A percentile compares a stretch with the other conserved stretches of the same genome.
phyloP scores from a whole-genome alignment of 2,113 vertebrate species.

The Pontoporia blainvillei region DNA sequence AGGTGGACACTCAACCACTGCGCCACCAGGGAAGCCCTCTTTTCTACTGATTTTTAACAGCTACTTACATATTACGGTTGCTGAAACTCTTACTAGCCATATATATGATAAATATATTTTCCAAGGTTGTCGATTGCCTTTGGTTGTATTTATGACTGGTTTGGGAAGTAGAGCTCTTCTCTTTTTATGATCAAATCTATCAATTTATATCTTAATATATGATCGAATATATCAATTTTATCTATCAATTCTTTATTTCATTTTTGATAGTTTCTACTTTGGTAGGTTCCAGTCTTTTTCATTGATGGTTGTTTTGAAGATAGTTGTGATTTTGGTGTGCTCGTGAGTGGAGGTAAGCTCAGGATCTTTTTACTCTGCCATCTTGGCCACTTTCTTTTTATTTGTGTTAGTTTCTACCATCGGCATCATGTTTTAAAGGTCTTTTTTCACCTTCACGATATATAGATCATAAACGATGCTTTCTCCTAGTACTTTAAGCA shows the following conservation, averaged over 20 bases:
- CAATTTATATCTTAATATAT: rapidly evolving
- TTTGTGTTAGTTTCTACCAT: not conserved
- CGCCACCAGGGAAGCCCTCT: not conserved
- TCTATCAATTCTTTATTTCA: not conserved
- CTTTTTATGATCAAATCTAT: not conserved
- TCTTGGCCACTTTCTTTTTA: not conserved
- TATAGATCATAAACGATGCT: not conserved
- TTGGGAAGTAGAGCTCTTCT: not conserved
- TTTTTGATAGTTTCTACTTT: not conserved
- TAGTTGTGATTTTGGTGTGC: not conserved
- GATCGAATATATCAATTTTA: not conserved
- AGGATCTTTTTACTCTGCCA: not conserved
- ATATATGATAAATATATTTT: not conserved
- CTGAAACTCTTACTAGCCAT: not conserved
- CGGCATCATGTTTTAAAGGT: not conserved
- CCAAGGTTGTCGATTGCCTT: not conserved
- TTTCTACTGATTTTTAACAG: not conserved
- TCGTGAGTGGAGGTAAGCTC: not conserved
- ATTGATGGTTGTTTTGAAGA: not conserved
- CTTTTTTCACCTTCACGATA: not conserved
- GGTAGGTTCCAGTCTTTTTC: not conserved
- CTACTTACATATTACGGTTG: not conserved
- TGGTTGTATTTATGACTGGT: not conserved
- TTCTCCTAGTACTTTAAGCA: not conserved
- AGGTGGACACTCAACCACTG: too few relatives aligned